These are phyloP conservation scores for Zaprionus capensis DNA, from an alignment of 1,140 invertebrate genomes.

Conservation along the genomic window DNA sequence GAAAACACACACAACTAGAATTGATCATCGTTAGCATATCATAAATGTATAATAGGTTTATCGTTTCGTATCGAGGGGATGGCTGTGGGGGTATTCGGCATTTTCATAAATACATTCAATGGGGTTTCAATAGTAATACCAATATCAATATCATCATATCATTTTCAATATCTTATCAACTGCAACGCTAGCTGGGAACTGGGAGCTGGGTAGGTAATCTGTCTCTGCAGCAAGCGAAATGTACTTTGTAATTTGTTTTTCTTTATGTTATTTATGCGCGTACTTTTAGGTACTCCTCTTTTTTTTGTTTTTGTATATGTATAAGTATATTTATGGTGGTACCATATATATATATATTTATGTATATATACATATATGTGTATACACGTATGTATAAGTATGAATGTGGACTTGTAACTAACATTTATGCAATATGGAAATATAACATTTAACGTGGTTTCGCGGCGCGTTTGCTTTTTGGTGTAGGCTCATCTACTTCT, in stretches of 20 bases:
- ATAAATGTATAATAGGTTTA: conserved; percentile 34
- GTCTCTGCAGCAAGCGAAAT: conserved; percentile 24
- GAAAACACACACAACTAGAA: conserved; percentile 51
- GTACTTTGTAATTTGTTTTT: conserved; percentile 9
- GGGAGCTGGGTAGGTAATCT: neutral
- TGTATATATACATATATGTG: conserved; percentile 21
- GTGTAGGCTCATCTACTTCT: conserved; percentile 22
- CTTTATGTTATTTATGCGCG: conserved; percentile 18
- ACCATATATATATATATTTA: conserved; percentile 11
- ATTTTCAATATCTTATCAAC: conserved; percentile 44
- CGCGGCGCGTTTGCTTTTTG: conserved; percentile 50
- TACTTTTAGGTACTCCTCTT: neutral
- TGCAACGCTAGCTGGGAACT: conserved; percentile 12
- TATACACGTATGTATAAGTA: conserved; percentile 44
- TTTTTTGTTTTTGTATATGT: conserved; percentile 8
- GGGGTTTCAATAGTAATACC: conserved; percentile 4
- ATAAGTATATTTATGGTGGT: conserved; percentile 1
- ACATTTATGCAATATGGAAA: conserved; percentile 77
- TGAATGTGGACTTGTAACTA: conserved; percentile 65
- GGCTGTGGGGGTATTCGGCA: neutral
- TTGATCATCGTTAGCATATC: conserved; percentile 67
- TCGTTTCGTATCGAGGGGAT: conserved; percentile 19
- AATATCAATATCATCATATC: conserved; percentile 35
- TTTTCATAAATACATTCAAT: conserved; percentile 2
- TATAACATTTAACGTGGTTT: conserved; percentile 74